A percentile compares a stretch with the other conserved stretches of the same genome.
phyloP scores from a whole-genome alignment of 2,113 vertebrate species.

The Tenrec ecaudatus region DNA sequence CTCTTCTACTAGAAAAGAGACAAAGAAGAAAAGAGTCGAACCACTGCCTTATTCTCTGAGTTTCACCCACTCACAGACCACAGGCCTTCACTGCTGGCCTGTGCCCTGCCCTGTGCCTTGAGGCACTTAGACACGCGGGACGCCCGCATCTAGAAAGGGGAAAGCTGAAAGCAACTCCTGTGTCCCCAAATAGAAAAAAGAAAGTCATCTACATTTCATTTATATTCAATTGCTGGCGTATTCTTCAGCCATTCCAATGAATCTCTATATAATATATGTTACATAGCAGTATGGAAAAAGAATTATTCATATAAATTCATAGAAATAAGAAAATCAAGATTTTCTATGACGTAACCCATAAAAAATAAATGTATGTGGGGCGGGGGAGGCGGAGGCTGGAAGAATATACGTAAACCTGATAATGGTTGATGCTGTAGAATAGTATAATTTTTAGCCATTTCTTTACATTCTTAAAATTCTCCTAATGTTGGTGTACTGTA shows the following conservation, averaged over 20 bases:
- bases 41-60: not conserved
- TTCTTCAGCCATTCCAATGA: not conserved
- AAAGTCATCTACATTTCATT: not conserved
- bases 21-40: not conserved
- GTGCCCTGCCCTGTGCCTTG: not conserved
- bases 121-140: not conserved
- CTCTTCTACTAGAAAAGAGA: not conserved
- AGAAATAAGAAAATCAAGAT: not conserved
- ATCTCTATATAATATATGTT: conserved; percentile 13
- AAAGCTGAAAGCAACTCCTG: not conserved
- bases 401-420: not conserved
- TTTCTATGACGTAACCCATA: not conserved
- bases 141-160: not conserved
- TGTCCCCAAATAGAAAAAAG: not conserved
- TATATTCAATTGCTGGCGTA: not conserved
- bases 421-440: not conserved
- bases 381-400: not conserved
- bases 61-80: not conserved
- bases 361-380: not conserved
- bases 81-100: not conserved
- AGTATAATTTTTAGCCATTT: not conserved
- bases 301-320: not conserved
- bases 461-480: not conserved
- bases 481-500: not conserved
- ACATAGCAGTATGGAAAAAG: not conserved